These are phyloP conservation scores for Drepana arcuata DNA, from an alignment of 1,140 invertebrate species.

Conservation along the genomic window DNA sequence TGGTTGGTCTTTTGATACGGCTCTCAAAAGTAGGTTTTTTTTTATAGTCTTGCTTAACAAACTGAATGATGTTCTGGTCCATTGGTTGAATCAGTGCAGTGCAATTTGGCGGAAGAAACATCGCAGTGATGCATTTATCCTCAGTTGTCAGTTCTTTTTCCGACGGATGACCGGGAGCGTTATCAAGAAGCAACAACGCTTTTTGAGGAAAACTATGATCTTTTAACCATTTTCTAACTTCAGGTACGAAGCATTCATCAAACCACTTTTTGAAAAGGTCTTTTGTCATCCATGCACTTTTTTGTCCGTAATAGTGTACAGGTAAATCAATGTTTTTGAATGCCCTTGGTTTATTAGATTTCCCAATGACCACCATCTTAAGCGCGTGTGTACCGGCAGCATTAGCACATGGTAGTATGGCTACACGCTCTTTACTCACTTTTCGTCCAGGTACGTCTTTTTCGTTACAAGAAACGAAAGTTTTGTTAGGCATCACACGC, in stretches of 20 bases:
- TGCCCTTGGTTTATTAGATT: slow-evolving; percentile 40
- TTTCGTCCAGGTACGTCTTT: slow-evolving; percentile 32
- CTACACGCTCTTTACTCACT: slow-evolving; percentile 42
- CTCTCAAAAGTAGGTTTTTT: too few relatives aligned
- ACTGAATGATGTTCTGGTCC: slow-evolving; percentile 43
- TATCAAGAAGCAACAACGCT: slow-evolving; percentile 49
- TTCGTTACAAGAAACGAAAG: slow-evolving; percentile 29
- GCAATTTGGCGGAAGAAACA: slow-evolving; percentile 54
- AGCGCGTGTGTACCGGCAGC: slow-evolving; percentile 32
- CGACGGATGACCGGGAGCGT: slow-evolving; percentile 41
- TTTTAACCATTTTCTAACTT: slow-evolving; percentile 38
- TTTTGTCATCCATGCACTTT: slow-evolving; percentile 44
- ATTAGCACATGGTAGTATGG: slow-evolving; percentile 37
- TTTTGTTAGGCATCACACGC: slow-evolving; percentile 30
- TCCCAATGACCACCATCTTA: slow-evolving; percentile 39
- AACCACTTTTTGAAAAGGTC: slow-evolving; percentile 47
- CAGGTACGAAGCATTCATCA: slow-evolving; percentile 35
- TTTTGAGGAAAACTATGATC: slow-evolving; percentile 43
- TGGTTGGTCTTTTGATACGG: slow-evolving; percentile 30
- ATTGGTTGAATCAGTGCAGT: slow-evolving; percentile 51
- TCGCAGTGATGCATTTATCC: slow-evolving; percentile 41
- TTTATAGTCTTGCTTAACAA: slow-evolving; percentile 37
- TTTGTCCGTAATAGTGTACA: slow-evolving; percentile 32
- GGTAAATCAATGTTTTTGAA: slow-evolving; percentile 43
- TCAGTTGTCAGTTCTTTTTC: slow-evolving; percentile 43